These are phyloP conservation scores for Mimachlamys varia DNA, from an alignment of 2,888 invertebrate genomes.

Conservation along the genomic window DNA sequence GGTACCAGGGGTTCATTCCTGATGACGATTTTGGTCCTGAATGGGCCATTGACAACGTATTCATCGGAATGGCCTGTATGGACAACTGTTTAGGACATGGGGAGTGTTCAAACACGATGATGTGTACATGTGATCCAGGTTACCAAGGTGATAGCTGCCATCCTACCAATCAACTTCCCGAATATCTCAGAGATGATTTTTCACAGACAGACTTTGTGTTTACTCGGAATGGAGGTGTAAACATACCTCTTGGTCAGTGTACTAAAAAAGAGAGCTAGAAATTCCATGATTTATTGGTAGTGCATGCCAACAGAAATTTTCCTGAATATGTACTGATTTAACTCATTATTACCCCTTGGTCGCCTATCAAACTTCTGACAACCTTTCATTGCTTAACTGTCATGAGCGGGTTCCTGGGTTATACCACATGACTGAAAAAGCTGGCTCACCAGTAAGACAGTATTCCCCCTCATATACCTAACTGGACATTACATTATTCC, in stretches of 20 bases:
- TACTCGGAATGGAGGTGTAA: constrained; percentile 14
- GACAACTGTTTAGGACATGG: constrained; percentile 81
- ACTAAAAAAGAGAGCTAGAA: too few relatives aligned
- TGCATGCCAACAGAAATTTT: too few relatives aligned
- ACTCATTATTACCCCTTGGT: too few relatives aligned
- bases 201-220: constrained; percentile 58
- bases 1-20: constrained; percentile 80
- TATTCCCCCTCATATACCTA: too few relatives aligned
- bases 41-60: constrained; percentile 82
- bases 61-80: constrained; percentile 81
- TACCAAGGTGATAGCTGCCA: constrained; percentile 74
- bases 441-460: too few relatives aligned
- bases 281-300: too few relatives aligned
- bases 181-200: constrained; percentile 79
- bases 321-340: too few relatives aligned
- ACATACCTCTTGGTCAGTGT: background rate
- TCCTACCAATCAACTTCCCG: constrained; percentile 62
- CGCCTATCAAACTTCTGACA: too few relatives aligned
- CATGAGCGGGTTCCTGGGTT: too few relatives aligned
- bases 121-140: constrained; percentile 78
- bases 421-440: too few relatives aligned
- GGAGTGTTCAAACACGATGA: constrained; percentile 74
- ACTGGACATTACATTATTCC: too few relatives aligned
- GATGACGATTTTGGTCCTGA: constrained; percentile 75
- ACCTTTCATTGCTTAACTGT: too few relatives aligned